phyloP scores from a whole-genome alignment of 2,113 vertebrate genomes.

The Lamprotornis superbus region DNA sequence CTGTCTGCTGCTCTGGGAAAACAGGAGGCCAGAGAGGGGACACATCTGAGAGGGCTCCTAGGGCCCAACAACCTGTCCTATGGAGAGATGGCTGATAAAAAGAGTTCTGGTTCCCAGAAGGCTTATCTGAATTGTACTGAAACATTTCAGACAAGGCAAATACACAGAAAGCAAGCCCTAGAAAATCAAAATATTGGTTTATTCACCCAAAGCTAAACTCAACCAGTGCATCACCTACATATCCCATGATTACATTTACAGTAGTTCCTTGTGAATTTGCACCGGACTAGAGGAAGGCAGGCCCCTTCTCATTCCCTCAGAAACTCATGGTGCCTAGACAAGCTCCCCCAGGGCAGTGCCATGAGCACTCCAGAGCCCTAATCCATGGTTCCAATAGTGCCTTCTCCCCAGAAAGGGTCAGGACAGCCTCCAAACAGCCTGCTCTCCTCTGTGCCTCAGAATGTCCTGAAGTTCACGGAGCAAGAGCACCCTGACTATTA shows the following conservation, averaged over 20 bases:
- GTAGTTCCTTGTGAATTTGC: background rate
- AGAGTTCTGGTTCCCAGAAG: background rate
- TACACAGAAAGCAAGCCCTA: background rate
- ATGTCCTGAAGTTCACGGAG: slow-evolving; percentile 89
- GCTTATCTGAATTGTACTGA: background rate
- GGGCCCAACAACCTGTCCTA: background rate
- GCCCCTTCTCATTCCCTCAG: background rate
- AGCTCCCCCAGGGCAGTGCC: background rate
- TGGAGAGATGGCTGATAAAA: background rate
- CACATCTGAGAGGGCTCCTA: background rate
- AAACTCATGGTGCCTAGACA: background rate
- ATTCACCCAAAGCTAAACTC: background rate
- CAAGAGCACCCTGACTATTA: slow-evolving; percentile 95
- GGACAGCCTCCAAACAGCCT: background rate
- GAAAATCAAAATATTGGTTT: background rate
- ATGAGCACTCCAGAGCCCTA: background rate
- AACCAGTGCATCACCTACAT: background rate
- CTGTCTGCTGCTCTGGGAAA: background rate
- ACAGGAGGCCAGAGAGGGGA: background rate
- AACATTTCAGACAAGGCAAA: background rate
- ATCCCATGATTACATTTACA: background rate
- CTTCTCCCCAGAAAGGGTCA: background rate
- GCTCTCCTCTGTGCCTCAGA: slow-evolving; percentile 72
- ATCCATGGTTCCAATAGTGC: background rate
- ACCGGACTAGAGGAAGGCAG: background rate